Percentiles rank a stretch among this genome's conserved stretches.
phyloP scores from a whole-genome alignment of 1,140 invertebrate species.

The Dendrolimus punctatus region DNA sequence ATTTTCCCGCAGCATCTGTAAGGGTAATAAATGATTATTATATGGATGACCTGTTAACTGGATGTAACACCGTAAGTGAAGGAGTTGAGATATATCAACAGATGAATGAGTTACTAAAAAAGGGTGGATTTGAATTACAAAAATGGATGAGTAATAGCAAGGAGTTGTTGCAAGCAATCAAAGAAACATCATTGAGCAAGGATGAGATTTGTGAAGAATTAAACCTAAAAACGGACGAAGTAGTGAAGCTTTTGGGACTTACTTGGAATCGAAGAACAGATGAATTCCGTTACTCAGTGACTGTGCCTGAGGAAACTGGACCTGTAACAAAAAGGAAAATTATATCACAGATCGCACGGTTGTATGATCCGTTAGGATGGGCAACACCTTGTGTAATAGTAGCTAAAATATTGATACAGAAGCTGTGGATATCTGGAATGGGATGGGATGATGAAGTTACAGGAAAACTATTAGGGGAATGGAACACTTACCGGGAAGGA shows the following conservation, averaged over 20 bases:
- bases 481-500: too few relatives aligned
- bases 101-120: constrained; percentile 7
- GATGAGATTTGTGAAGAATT: neutral
- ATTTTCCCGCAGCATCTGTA: constrained; percentile 14
- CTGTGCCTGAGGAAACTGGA: neutral
- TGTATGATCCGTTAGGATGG: constrained; percentile 1
- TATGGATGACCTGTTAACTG: constrained; percentile 38
- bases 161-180: constrained; percentile 5
- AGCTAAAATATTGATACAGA: constrained; percentile 3
- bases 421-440: constrained; percentile 1
- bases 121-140: constrained; percentile 16
- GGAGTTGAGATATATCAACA: constrained; percentile 8
- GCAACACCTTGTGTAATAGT: neutral
- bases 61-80: constrained; percentile 18
- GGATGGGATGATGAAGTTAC: neutral
- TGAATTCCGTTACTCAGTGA: neutral
- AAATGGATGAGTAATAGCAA: constrained; percentile 23
- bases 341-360: neutral
- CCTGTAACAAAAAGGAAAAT: neutral
- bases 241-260: constrained; percentile 10
- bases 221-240: neutral
- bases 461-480: too few relatives aligned
- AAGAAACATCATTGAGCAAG: neutral
- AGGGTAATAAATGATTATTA: constrained; percentile 27
- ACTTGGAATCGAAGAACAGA: constrained; percentile 6